Percentiles rank a stretch among this genome's conserved stretches.
These are phyloP conservation scores for Varanus komodoensis DNA, from an alignment of 2,113 vertebrate species.

Conservation along the genomic window DNA sequence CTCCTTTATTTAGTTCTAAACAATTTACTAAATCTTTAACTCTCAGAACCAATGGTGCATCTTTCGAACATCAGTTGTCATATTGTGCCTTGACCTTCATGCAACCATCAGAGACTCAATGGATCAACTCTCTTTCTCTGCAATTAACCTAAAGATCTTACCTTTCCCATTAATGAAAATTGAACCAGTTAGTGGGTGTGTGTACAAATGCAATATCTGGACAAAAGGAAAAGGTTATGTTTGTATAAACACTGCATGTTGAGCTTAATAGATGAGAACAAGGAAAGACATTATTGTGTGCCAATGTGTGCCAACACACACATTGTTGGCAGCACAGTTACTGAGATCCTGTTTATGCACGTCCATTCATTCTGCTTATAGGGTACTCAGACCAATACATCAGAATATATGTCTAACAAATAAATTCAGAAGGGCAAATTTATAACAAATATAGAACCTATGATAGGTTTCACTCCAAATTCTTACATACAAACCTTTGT, in stretches of 20 bases:
- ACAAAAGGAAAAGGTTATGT: constrained; percentile 35
- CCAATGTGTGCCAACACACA: too few species aligned
- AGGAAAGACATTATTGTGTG: constrained; percentile 28
- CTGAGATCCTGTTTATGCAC: constrained; percentile 12
- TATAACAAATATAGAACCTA: background rate
- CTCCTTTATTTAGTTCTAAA: constrained; percentile 33
- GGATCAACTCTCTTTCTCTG: background rate
- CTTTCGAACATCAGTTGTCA: constrained; percentile 6
- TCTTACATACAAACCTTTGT: too few species aligned
- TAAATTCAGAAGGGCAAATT: background rate
- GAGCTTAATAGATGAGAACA: constrained; percentile 26
- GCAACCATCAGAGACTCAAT: constrained; percentile 21
- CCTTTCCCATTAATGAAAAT: background rate
- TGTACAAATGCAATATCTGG: constrained; percentile 21
- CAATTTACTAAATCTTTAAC: background rate
- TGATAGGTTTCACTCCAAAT: background rate
- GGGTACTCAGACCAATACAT: too few species aligned
- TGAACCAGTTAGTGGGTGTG: background rate
- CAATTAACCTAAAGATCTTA: background rate
- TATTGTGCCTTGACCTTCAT: background rate
- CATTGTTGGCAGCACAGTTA: background rate
- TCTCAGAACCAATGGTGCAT: constrained; percentile 43
- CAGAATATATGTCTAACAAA: too few species aligned
- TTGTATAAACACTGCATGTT: constrained; percentile 1
- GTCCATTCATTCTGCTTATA: too few species aligned